Evolutionary conservation across 1,140 invertebrate genomes (phyloP).

Genomic region (Lithobius niger): DNA sequence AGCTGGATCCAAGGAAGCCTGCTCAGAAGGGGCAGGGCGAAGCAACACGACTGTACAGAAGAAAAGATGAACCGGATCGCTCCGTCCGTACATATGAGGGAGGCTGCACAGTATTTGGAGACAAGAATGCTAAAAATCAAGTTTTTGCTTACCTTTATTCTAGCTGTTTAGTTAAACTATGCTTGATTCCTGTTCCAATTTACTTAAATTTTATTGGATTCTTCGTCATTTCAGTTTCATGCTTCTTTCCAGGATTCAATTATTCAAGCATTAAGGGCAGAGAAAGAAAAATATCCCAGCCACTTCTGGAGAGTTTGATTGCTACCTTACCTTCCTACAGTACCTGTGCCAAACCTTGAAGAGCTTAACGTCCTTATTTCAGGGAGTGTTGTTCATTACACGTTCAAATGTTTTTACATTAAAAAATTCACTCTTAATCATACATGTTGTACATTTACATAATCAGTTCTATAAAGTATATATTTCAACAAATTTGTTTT

Average conservation of each 20-base stretch:
- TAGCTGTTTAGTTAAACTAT: too few species aligned
- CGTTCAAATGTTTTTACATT: background rate
- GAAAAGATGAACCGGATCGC: too few species aligned
- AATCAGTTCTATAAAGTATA: background rate
- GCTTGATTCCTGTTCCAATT: too few species aligned
- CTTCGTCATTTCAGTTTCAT: too few species aligned
- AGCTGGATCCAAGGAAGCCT: too few species aligned
- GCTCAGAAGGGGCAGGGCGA: too few species aligned
- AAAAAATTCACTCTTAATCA: background rate
- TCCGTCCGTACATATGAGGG: too few species aligned
- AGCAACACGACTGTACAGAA: too few species aligned
- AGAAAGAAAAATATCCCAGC: constrained; percentile 68
- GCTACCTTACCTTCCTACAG: background rate
- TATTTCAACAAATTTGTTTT: background rate
- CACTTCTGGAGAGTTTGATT: constrained; percentile 51
- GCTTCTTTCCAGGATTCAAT: constrained; percentile 44
- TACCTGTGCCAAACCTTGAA: background rate
- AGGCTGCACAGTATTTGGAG: too few species aligned
- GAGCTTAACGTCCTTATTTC: background rate
- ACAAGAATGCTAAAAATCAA: too few species aligned
- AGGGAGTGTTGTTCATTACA: background rate
- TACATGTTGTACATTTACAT: background rate
- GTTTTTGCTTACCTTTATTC: too few species aligned
- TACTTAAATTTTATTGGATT: too few species aligned
- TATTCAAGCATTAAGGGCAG: constrained; percentile 61